Conservation (phyloP, 1,140 invertebrate species). For the Prorops nasuta region DNA sequence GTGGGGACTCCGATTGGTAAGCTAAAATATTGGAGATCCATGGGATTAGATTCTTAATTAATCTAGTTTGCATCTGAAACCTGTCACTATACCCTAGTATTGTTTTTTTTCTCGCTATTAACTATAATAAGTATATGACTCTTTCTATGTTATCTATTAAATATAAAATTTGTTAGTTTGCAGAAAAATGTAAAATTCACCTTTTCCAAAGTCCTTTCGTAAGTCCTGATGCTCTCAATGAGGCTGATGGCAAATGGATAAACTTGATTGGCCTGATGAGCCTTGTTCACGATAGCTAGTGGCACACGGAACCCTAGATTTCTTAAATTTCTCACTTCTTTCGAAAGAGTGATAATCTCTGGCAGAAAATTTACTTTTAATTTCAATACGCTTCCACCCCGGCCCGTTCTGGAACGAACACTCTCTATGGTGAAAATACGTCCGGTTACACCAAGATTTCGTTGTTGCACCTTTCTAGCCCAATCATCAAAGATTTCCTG, state of each 20-base stretch:
- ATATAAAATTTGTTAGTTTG: too few relatives aligned
- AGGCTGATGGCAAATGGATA: constrained; percentile 99
- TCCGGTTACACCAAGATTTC: constrained; percentile 90
- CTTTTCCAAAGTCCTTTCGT: constrained; percentile 95
- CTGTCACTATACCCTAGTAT: constrained; percentile 29
- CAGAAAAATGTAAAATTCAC: too few relatives aligned
- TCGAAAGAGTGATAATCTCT: constrained; percentile 97
- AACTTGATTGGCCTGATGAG: constrained; percentile 96
- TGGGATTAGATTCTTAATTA: constrained; percentile 37
- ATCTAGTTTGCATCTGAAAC: constrained; percentile 24
- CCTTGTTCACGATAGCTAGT: constrained; percentile 97
- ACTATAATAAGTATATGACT: too few relatives aligned
- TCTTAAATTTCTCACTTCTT: constrained; percentile 97
- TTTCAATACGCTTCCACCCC: constrained; percentile 87
- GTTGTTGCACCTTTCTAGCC: constrained; percentile 91
- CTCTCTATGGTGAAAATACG: constrained; percentile 94
- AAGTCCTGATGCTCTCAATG: constrained; percentile 96
- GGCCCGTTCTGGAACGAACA: constrained; percentile 75
- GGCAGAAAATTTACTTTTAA: constrained; percentile 96
- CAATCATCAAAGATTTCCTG: constrained; percentile 98
- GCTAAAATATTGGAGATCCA: constrained; percentile 50
- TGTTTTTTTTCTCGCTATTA: constrained; percentile 30
- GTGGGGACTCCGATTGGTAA: constrained; percentile 54
- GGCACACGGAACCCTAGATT: constrained; percentile 96
- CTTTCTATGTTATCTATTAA: too few relatives aligned